These are phyloP conservation scores for Tridacna gigas DNA, from an alignment of 2,888 invertebrate species.

Conservation along the genomic window DNA sequence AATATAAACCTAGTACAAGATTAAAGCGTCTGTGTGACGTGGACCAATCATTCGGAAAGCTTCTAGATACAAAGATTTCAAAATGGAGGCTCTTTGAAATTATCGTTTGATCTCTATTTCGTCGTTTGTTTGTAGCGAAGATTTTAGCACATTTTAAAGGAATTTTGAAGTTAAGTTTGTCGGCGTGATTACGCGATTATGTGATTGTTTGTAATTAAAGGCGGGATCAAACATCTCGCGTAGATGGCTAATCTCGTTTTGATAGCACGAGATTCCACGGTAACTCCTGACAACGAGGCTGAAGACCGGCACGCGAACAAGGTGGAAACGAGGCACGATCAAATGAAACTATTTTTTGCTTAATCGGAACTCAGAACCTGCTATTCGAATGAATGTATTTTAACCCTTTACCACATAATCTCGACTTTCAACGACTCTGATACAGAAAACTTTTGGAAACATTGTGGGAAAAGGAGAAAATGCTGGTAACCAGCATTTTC, in stretches of 20 bases:
- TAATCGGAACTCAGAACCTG: too few species aligned
- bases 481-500: too few species aligned
- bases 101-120: constrained; percentile 48
- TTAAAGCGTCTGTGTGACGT: constrained; percentile 45
- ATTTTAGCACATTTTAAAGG: constrained; percentile 64
- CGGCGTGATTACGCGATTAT: constrained; percentile 56
- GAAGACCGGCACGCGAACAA: constrained; percentile 27
- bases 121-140: constrained; percentile 29
- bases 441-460: too few species aligned
- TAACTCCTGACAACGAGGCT: constrained; percentile 30
- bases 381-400: too few species aligned
- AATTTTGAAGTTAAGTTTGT: constrained; percentile 55
- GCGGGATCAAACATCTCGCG: constrained; percentile 61
- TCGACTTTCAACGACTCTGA: too few species aligned
- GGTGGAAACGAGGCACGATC: neutral
- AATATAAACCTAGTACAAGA: constrained; percentile 19
- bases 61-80: constrained; percentile 19
- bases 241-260: constrained; percentile 49
- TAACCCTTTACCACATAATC: too few species aligned
- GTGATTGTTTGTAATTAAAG: constrained; percentile 56
- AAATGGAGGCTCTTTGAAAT: constrained; percentile 21
- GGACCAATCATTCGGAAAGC: constrained; percentile 30
- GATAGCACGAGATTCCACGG: constrained; percentile 55
- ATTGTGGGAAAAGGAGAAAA: too few species aligned
- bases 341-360: neutral